Evolutionary conservation across 2,113 vertebrate species (phyloP), one percentile per base, ranked within the genome.

Genomic region (Oryzias curvinotus): DNA sequence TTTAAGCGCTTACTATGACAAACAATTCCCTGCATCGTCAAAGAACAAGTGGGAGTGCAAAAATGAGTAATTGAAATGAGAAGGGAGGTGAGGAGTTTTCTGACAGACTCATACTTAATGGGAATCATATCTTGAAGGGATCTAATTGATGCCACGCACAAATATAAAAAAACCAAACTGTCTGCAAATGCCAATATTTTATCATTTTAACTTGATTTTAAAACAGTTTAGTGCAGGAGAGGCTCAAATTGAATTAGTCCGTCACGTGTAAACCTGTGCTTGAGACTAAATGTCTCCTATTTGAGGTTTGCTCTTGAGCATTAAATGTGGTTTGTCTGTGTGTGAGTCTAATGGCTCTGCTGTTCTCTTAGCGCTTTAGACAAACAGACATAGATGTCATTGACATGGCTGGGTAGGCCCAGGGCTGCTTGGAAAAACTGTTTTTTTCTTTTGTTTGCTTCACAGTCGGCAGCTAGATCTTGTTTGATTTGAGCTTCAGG

Each of bases 401-500:
- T 14, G 56, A 63, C 57, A 63, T 28, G 73, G 68, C 78, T 76
- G 73, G 81, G 83, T 83, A 76, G 65, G 48, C 73, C 53, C 13
- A 17, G n/a, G 76, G 73, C 74, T 59, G 3, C 26, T 49, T 58
- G 83, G 52, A 71, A 66, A 46, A 57, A 55, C 62, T 44, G 54
- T 12, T 56, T 67, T 78, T 57, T 78, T 57, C 68, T 82, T 77
- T 77, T 83, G 57, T 82, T 85, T 72, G 76, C 76, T 64, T 69
- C 36, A 54, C 43, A 68, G 77, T 82, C 52, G 57, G 62, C 63
- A 74, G 62, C 56, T 65, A 62, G 63, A 56, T 60, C 19, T 41
- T 41, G 18, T 69, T 56, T 51, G 69, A 52, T 51, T 63, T 30
- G 25, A 62, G 77, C 68, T 74, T 15, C 60, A 62, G 67, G 71